Conservation (phyloP, 2,797 vertebrate genomes). For the Mus minutoides region DNA sequence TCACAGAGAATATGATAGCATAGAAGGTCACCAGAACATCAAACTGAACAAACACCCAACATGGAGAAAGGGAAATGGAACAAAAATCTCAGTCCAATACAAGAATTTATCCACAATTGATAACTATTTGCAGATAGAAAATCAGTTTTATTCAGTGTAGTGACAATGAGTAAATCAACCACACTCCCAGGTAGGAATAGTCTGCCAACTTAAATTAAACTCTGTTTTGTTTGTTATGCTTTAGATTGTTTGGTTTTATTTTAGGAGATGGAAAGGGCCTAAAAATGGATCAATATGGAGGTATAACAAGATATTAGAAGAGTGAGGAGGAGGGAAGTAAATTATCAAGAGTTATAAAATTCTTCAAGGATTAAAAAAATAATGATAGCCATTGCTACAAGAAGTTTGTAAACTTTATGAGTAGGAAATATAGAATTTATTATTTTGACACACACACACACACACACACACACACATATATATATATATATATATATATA, state of each 20-base stretch:
- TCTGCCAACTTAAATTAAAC: too few relatives aligned
- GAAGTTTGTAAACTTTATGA: too few relatives aligned
- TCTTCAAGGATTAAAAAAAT: neutral
- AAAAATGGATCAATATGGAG: neutral
- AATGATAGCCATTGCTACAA: too few relatives aligned
- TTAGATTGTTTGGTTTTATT: neutral
- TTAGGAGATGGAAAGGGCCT: neutral
- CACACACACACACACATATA: too few relatives aligned
- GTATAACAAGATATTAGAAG: neutral
- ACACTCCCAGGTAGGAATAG: neutral
- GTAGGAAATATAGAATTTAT: neutral
- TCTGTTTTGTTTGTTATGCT: too few relatives aligned
- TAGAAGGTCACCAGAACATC: neutral
- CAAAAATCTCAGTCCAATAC: neutral
- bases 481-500: too few relatives aligned
- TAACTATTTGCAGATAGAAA: neutral
- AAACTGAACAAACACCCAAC: neutral
- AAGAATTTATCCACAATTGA: neutral
- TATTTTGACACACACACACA: neutral
- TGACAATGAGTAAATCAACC: neutral
- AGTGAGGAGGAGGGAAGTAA: too few relatives aligned
- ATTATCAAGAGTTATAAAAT: neutral
- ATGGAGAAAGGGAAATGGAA: neutral
- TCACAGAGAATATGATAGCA: neutral
- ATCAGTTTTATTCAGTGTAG: neutral